phyloP scores from a whole-genome alignment of 2,888 invertebrate genomes.

The Allacma fusca region DNA sequence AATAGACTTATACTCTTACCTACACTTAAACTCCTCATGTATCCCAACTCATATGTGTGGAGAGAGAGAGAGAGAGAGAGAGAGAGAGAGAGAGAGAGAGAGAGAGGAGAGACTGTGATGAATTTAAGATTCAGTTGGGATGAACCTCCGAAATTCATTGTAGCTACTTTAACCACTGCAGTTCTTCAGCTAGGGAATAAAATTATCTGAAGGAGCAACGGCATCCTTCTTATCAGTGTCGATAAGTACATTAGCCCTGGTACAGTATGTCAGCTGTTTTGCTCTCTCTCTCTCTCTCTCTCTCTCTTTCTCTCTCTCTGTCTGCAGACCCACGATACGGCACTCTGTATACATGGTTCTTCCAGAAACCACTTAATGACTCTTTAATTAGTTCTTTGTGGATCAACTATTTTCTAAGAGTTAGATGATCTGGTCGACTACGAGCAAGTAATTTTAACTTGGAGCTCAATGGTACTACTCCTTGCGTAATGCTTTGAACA shows the following conservation, averaged over 20 bases:
- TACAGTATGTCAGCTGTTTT: background rate
- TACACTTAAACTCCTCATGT: background rate
- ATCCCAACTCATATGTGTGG: too few species aligned
- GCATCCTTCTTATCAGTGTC: too few species aligned
- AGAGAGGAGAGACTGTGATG: too few species aligned
- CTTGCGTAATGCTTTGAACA: background rate
- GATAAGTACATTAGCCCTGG: background rate
- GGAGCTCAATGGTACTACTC: background rate
- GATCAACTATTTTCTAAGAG: background rate
- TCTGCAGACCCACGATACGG: background rate
- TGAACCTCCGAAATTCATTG: too few species aligned
- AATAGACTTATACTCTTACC: background rate
- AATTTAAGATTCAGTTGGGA: too few species aligned
- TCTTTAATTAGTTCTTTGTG: conserved; percentile 34
- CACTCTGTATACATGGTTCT: background rate
- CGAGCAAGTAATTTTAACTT: background rate
- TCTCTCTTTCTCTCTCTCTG: background rate
- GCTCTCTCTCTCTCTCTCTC: background rate
- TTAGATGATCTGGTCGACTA: background rate
- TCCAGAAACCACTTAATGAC: conserved; percentile 23
- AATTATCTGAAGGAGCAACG: too few species aligned
- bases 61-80: too few species aligned
- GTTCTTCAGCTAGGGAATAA: too few species aligned
- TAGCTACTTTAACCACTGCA: too few species aligned
- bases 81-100: too few species aligned